phyloP scores from a whole-genome alignment of 2,888 invertebrate species.

The Geophilus truncorum region DNA sequence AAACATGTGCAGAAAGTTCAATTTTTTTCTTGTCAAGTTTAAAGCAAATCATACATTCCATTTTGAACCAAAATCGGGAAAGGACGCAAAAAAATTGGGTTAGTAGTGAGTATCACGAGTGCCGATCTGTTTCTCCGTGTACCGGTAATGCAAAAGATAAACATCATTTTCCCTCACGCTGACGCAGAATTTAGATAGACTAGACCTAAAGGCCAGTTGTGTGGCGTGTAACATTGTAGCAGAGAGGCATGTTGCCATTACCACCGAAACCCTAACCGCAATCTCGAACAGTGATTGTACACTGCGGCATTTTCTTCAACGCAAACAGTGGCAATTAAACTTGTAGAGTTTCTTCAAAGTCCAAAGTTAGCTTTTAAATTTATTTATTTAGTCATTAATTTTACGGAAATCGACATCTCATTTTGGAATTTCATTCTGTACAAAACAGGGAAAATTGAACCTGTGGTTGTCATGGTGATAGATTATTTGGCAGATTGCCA shows the following conservation, averaged over 20 bases:
- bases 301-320: too few species aligned
- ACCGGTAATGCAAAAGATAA: background rate
- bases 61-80: background rate
- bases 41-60: background rate
- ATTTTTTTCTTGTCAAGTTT: background rate
- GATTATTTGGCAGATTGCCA: background rate
- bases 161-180: background rate
- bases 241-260: background rate
- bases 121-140: background rate
- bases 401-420: too few species aligned
- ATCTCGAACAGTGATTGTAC: background rate
- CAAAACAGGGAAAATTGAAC: background rate
- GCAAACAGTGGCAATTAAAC: background rate
- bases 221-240: background rate
- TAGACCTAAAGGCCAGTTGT: background rate
- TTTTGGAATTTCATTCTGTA: background rate
- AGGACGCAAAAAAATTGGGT: background rate
- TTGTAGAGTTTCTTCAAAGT: too few species aligned
- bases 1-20: too few species aligned
- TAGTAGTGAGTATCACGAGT: background rate
- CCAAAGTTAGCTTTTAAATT: background rate
- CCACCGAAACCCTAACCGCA: background rate
- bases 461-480: background rate
- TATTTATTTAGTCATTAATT: too few species aligned
- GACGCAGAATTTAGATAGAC: background rate